Conservation (phyloP, 2,888 invertebrate genomes). For the Ormyrus nitidulus region DNA sequence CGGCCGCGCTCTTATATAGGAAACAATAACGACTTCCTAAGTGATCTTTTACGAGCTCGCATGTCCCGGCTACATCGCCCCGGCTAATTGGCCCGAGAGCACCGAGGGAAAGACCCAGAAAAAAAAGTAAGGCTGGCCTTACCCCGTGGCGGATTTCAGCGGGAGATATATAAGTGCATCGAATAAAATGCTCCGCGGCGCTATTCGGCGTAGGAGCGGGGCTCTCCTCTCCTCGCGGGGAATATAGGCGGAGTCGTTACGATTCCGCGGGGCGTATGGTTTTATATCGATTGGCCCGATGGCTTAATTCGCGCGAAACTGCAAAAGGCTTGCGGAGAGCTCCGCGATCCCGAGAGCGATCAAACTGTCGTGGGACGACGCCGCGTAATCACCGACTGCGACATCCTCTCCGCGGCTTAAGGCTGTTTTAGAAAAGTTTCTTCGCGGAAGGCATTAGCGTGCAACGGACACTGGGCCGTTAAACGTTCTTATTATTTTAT, state of each 20-base stretch:
- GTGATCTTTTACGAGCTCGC: slow-evolving; percentile 56
- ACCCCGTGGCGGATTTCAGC: slow-evolving; percentile 20
- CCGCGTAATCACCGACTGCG: background rate
- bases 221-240: background rate
- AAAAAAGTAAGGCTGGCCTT: slow-evolving; percentile 13
- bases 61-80: slow-evolving; percentile 51
- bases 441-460: too few species aligned
- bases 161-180: background rate
- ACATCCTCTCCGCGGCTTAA: too few species aligned
- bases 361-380: slow-evolving; percentile 8
- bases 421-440: too few species aligned
- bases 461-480: too few species aligned
- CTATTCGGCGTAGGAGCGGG: background rate
- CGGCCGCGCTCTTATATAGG: slow-evolving; percentile 24
- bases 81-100: slow-evolving; percentile 29
- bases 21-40: slow-evolving; percentile 58
- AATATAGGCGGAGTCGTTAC: slow-evolving; percentile 1
- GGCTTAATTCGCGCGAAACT: slow-evolving; percentile 45
- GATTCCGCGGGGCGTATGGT: slow-evolving; percentile 21
- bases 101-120: background rate
- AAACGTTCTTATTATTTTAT: background rate
- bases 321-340: background rate
- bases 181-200: background rate
- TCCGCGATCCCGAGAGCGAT: background rate
- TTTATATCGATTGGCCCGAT: slow-evolving; percentile 39